phyloP scores from a whole-genome alignment of 2,113 vertebrate species.

The Heliornis fulica region DNA sequence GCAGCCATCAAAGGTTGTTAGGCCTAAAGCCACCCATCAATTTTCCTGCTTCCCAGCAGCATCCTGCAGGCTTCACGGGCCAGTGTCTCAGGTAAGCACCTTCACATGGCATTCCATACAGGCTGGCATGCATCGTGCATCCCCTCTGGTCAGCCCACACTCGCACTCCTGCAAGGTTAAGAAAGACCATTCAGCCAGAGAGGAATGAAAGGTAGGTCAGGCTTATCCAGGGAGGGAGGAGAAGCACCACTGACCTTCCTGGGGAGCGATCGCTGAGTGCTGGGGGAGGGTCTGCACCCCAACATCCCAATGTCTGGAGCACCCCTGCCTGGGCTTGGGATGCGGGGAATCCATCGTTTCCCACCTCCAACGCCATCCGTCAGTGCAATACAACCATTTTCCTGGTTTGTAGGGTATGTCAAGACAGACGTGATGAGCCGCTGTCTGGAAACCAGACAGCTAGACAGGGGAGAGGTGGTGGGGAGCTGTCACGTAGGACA shows the following conservation, averaged over 20 bases:
- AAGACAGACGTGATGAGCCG: not conserved
- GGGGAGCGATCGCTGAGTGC: fast-evolving
- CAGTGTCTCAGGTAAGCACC: not conserved
- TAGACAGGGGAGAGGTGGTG: not conserved
- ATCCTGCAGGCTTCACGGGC: not conserved
- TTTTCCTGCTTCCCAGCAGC: not conserved
- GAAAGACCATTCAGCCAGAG: not conserved
- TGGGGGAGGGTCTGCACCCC: not conserved
- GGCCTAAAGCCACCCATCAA: not conserved
- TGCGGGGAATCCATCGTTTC: fast-evolving
- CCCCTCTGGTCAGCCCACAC: not conserved
- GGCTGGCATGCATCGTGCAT: not conserved
- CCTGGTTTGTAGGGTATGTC: not conserved
- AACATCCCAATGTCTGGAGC: fast-evolving
- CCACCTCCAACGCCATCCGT: not conserved
- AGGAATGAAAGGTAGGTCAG: not conserved
- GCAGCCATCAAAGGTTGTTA: not conserved
- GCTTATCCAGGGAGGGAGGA: not conserved
- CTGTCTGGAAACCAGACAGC: not conserved
- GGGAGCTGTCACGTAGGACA: not conserved
- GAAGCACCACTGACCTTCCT: not conserved
- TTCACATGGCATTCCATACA: not conserved
- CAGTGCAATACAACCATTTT: fast-evolving
- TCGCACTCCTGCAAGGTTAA: slow-evolving; percentile 8
- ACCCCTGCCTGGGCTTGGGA: not conserved